These are phyloP conservation scores for Seriola aureovittata DNA, from an alignment of 2,113 vertebrate genomes.

Conservation along the genomic window DNA sequence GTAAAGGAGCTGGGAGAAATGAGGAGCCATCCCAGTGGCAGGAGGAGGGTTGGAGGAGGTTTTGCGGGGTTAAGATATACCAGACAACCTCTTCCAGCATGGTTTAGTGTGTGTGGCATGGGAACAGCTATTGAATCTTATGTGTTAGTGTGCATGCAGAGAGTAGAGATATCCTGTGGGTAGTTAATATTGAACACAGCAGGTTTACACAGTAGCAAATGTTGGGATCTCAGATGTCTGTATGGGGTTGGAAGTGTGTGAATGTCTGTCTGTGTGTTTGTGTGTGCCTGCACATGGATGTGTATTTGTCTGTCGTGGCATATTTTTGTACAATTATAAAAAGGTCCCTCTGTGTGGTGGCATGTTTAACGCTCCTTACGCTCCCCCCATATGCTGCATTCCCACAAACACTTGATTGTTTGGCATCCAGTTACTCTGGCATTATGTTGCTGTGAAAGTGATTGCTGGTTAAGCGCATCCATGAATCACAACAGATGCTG, in stretches of 20 bases:
- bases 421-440: constrained; percentile 24
- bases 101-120: constrained; percentile 34
- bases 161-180: constrained; percentile 66
- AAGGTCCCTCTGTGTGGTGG: constrained; percentile 21
- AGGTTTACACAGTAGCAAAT: constrained; percentile 67
- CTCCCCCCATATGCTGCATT: constrained; percentile 46
- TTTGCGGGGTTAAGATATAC: constrained; percentile 49
- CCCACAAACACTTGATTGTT: constrained; percentile 42
- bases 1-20: constrained; percentile 23
- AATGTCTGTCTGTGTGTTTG: constrained; percentile 33
- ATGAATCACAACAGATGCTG: constrained; percentile 64
- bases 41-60: constrained; percentile 19
- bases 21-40: constrained; percentile 8
- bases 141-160: constrained; percentile 62
- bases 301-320: constrained; percentile 19
- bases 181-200: constrained; percentile 80
- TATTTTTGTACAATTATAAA: constrained; percentile 34
- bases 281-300: background rate
- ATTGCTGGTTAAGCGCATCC: constrained; percentile 3
- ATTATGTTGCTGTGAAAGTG: constrained; percentile 27
- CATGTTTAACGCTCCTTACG: constrained; percentile 30
- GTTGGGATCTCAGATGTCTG: constrained; percentile 54
- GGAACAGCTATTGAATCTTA: constrained; percentile 34
- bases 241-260: constrained; percentile 30
- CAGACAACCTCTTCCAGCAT: constrained; percentile 27